These are phyloP conservation scores for Lycocerus yunnanus DNA, from an alignment of 2,888 invertebrate genomes.

Conservation along the genomic window DNA sequence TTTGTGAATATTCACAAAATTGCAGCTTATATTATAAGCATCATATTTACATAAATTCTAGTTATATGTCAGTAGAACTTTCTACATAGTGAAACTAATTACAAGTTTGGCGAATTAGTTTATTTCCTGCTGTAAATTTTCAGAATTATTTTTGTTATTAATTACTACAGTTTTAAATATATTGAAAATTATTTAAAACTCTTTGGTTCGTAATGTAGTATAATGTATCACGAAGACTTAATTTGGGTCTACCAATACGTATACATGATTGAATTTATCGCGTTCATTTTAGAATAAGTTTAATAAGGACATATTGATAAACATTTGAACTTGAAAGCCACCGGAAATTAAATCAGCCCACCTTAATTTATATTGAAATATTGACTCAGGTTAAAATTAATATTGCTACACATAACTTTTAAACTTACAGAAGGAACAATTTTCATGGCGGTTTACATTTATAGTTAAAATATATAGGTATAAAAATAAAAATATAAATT, in stretches of 20 bases:
- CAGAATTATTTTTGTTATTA: not conserved
- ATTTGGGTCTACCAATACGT: not conserved
- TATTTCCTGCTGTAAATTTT: not conserved
- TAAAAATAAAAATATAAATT: no score
- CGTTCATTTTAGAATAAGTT: not conserved
- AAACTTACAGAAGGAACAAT: not conserved
- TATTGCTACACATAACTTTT: not conserved
- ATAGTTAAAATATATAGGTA: no score
- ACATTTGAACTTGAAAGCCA: conserved; percentile 24
- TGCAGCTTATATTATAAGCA: not conserved
- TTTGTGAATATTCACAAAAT: not conserved
- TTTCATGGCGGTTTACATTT: no score
- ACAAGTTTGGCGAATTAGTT: not conserved
- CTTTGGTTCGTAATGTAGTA: not conserved
- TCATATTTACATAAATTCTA: not conserved
- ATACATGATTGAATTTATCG: not conserved
- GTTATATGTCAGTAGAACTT: not conserved
- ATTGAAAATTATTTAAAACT: not conserved
- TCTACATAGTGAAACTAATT: not conserved
- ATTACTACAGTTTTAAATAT: not conserved
- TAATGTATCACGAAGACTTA: not conserved
- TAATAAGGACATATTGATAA: not conserved
- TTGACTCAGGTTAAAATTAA: not conserved
- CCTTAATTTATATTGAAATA: conserved; percentile 18
- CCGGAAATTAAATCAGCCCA: conserved; percentile 28